Evolutionary conservation across 2,113 vertebrate species (phyloP), one percentile per base, ranked within the genome.

Genomic region (Dendropsophus ebraccatus): DNA sequence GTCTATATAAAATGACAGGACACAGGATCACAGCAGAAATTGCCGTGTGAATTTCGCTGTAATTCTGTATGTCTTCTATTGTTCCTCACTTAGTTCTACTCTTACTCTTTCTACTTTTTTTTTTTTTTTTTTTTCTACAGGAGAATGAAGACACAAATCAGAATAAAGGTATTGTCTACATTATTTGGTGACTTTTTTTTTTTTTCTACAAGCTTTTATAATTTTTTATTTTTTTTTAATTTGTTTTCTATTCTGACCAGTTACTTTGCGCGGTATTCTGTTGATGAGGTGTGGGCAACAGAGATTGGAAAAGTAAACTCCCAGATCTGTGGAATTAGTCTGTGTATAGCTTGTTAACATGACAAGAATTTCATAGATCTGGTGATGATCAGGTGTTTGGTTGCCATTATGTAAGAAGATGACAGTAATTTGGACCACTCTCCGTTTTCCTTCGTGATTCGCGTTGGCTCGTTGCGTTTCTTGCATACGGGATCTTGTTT

Each of bases 111-210:
- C 8, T 41, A 8, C 4, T 41, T 41, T 41, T 41, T 8, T 41
- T 41, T 41, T 41, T 41, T 41, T 41, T 8, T 41, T 41, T 41
- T 41, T 41, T 41, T 41, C 72, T 87, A 56, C 87, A 95, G 93
- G 95, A 95, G 21, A 90, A 88, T 84, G 95, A 94, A 85, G 94
- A 95, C 23, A 78, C 90, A 4, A 92, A 91, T 49, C 91, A 92
- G 92, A 95, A 96, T 90, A 94, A 95, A 98, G 98, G 98, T 99
- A 99, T 95, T 95, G 95, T 92, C 92, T 93, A 90, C 90, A 91
- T 88, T 73, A 91, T 90, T 91, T n/a, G 92, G 79, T 47, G 25
- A 79, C n/a, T 58, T 87, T 25, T 45, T 80, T 5, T 4, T 58
- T 87, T 25, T 45, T 80, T 5, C 6, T 41, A 41, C 41, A 8